These are phyloP conservation scores for Schlechtendalia chinensis DNA, from an alignment of 1,140 invertebrate genomes.

Conservation along the genomic window DNA sequence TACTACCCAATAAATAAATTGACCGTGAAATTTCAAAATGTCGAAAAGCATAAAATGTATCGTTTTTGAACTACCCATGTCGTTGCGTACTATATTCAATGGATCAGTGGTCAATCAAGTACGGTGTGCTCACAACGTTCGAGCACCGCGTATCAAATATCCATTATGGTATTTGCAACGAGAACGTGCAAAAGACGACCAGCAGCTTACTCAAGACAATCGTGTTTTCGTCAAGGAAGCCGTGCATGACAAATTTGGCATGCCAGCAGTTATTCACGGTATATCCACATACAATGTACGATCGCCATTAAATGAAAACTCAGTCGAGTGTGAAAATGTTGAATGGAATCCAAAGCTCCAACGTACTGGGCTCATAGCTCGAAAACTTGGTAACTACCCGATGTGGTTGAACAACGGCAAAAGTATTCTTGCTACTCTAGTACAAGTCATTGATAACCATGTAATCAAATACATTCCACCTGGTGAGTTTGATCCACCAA, in stretches of 20 bases:
- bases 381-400: slow-evolving; percentile 91
- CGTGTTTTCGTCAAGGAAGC: slow-evolving; percentile 78
- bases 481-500: slow-evolving; percentile 68
- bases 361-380: slow-evolving; percentile 82
- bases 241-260: slow-evolving; percentile 65
- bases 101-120: not conserved
- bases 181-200: slow-evolving; percentile 59
- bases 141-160: slow-evolving; percentile 51
- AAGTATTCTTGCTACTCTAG: slow-evolving; percentile 73
- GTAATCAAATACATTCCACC: slow-evolving; percentile 89
- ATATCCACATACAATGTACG: slow-evolving; percentile 57
- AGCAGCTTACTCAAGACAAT: slow-evolving; percentile 77
- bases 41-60: slow-evolving; percentile 3
- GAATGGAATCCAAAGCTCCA: slow-evolving; percentile 66
- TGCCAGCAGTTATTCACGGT: slow-evolving; percentile 57
- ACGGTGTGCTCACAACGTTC: slow-evolving; percentile 15
- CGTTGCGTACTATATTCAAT: not conserved
- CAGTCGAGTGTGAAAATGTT: slow-evolving; percentile 56
- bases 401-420: slow-evolving; percentile 87
- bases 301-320: slow-evolving; percentile 63
- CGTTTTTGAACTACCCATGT: not conserved
- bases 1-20: no score
- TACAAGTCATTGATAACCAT: slow-evolving; percentile 94
- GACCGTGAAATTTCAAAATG: not conserved
- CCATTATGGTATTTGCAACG: slow-evolving; percentile 54